Evolutionary conservation across 2,113 vertebrate genomes (phyloP).

Genomic region (Chaetodon auriga): DNA sequence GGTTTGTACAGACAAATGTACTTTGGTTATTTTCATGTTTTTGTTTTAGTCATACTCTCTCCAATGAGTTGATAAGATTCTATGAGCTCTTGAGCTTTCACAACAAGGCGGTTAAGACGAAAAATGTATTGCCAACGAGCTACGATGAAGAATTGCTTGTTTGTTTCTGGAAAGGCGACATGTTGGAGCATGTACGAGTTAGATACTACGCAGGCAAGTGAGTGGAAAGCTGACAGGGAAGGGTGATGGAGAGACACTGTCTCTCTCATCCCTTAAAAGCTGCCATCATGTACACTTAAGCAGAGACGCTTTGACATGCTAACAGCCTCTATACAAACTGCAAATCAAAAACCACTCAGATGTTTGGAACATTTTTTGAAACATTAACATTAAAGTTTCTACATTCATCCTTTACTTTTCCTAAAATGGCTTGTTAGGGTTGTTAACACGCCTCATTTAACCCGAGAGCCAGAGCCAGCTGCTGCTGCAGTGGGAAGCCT

Average conservation of each 20-base stretch:
- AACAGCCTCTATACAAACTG: constrained; percentile 1
- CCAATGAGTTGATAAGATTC: constrained; percentile 10
- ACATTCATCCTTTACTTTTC: neutral
- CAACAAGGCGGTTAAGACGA: constrained; percentile 1
- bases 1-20: too few species aligned
- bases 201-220: neutral
- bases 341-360: constrained; percentile 22
- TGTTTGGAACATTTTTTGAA: constrained; percentile 30
- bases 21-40: neutral
- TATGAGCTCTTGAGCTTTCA: neutral
- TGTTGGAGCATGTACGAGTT: neutral
- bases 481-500: constrained; percentile 5
- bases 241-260: neutral
- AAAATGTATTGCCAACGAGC: neutral
- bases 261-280: neutral
- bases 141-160: neutral
- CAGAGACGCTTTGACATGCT: constrained; percentile 5
- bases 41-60: neutral
- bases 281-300: neutral
- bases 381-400: constrained; percentile 16
- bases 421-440: constrained; percentile 50
- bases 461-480: constrained; percentile 4
- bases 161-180: constrained; percentile 12
- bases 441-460: constrained; percentile 33
- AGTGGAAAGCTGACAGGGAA: neutral